Evolutionary conservation across 2,797 vertebrate species (phyloP).

Genomic region (Ctenosaura bakeri): DNA sequence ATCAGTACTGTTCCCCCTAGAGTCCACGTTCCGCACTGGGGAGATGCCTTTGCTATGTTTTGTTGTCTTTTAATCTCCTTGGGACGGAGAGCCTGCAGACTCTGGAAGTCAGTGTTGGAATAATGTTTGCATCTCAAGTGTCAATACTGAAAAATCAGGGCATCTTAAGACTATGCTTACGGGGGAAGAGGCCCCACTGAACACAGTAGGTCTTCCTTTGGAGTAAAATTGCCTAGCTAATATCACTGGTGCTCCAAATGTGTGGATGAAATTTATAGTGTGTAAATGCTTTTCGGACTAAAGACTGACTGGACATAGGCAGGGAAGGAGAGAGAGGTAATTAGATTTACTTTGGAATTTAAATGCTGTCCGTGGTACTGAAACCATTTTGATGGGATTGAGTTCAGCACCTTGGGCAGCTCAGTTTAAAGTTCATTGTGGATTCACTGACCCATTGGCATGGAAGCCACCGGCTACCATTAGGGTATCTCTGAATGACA

Average conservation of each 20-base stretch:
- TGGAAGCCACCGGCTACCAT: too few species aligned
- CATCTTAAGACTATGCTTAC: background rate
- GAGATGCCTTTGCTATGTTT: background rate
- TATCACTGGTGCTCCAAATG: background rate
- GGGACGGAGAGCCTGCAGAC: background rate
- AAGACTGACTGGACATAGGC: background rate
- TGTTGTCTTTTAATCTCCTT: too few species aligned
- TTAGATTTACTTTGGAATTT: too few species aligned
- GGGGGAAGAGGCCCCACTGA: too few species aligned
- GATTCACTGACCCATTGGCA: too few species aligned
- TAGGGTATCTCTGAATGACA: background rate
- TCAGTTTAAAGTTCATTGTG: too few species aligned
- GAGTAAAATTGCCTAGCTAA: background rate
- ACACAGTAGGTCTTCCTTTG: too few species aligned
- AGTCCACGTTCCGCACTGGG: too few species aligned
- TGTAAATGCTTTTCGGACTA: background rate
- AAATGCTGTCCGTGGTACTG: too few species aligned
- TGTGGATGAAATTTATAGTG: background rate
- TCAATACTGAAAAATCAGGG: background rate
- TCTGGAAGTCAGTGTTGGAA: background rate
- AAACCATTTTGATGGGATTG: too few species aligned
- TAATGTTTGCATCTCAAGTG: background rate
- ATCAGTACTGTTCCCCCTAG: background rate
- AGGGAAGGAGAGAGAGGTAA: too few species aligned
- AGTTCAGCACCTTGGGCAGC: too few species aligned